Evolutionary conservation across 1,140 invertebrate genomes (phyloP).

Genomic region (Pristionchus pacificus): DNA sequence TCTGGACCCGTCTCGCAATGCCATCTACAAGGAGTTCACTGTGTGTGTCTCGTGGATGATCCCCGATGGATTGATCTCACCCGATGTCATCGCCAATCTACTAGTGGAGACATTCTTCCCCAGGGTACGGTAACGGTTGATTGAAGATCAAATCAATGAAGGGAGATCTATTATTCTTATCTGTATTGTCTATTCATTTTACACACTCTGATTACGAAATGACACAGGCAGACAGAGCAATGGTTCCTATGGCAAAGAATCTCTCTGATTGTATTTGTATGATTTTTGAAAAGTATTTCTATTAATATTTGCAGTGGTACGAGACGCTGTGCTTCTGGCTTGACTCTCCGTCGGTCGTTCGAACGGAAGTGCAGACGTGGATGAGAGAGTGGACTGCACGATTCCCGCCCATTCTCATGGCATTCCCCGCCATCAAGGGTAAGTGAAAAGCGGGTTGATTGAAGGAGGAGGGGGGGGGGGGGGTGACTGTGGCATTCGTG

Average conservation of each 20-base stretch:
- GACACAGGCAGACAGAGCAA: too few species aligned
- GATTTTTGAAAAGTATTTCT: too few species aligned
- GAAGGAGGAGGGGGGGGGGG: too few species aligned
- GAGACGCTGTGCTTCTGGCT: conserved; percentile 37
- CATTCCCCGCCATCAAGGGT: conserved; percentile 36
- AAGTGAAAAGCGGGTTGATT: not conserved
- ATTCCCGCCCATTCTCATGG: conserved; percentile 34
- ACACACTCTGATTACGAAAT: too few species aligned
- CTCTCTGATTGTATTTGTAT: too few species aligned
- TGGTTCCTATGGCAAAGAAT: too few species aligned
- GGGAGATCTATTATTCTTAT: too few species aligned
- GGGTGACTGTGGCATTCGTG: too few species aligned
- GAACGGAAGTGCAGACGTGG: conserved; percentile 37
- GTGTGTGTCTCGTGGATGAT: not conserved
- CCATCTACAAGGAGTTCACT: conserved; percentile 20
- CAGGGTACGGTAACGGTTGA: too few species aligned
- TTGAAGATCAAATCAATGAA: too few species aligned
- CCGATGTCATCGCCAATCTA: conserved; percentile 43
- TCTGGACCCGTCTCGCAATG: conserved; percentile 24
- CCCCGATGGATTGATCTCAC: conserved; percentile 36
- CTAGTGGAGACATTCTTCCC: conserved; percentile 47
- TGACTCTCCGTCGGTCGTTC: conserved; percentile 21
- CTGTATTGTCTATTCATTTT: not conserved
- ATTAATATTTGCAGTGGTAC: conserved; percentile 44
- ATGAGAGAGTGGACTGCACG: conserved; percentile 43